phyloP scores from a whole-genome alignment of 2,888 invertebrate genomes.

The Glyphotaelius pellucidus region DNA sequence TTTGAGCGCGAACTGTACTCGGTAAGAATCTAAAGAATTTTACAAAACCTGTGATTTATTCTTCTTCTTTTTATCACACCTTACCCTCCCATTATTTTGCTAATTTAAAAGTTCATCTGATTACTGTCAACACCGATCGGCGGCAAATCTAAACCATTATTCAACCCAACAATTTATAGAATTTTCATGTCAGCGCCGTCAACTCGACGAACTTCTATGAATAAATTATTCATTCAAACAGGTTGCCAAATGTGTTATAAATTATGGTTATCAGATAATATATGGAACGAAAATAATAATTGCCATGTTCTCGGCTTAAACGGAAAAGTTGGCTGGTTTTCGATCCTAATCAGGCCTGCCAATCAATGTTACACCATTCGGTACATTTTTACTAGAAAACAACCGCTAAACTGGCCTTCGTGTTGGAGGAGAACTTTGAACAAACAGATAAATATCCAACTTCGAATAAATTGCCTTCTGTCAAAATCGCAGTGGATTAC shows the following conservation, averaged over 20 bases:
- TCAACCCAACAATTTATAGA: background rate
- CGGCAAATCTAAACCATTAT: background rate
- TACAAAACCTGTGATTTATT: too few relatives aligned
- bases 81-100: background rate
- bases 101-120: background rate
- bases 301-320: background rate
- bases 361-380: background rate
- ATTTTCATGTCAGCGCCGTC: constrained; percentile 5
- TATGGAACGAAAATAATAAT: constrained; percentile 2
- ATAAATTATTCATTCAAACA: background rate
- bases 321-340: background rate
- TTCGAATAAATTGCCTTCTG: background rate
- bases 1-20: too few relatives aligned
- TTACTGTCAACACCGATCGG: background rate
- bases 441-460: background rate
- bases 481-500: background rate
- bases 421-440: background rate
- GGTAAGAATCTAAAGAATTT: background rate
- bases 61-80: background rate
- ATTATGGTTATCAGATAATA: constrained; percentile 2
- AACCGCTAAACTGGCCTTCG: background rate
- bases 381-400: background rate
- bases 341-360: background rate
- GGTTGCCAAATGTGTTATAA: background rate
- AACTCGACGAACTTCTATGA: background rate